Evolutionary conservation across 2,113 vertebrate genomes (phyloP).

Genomic region (Gnathonemus echidnorhynchus): DNA sequence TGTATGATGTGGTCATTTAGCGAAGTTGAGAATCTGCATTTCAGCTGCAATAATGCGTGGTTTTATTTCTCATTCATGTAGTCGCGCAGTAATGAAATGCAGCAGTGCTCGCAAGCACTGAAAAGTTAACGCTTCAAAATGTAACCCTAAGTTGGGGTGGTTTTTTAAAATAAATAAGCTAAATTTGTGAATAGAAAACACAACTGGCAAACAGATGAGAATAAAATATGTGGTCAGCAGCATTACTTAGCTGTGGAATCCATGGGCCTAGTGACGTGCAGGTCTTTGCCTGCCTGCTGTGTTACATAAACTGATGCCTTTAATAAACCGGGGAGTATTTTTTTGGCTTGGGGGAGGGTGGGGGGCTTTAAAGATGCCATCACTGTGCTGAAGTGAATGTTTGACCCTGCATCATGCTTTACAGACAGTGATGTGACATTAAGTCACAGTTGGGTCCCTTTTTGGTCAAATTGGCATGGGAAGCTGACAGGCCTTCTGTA

Average conservation of each 20-base stretch:
- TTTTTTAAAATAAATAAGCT: not conserved
- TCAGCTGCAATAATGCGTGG: not conserved
- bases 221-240: not conserved
- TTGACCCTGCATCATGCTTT: not conserved
- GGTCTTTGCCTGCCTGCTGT: no score
- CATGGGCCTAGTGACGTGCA: not conserved
- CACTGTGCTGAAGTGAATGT: not conserved
- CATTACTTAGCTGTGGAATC: not conserved
- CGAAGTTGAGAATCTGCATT: not conserved
- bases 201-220: not conserved
- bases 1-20: not conserved
- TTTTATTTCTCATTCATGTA: not conserved
- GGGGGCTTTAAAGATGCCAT: not conserved
- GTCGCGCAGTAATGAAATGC: not conserved
- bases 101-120: not conserved
- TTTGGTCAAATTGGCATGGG: not conserved
- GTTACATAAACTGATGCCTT: not conserved
- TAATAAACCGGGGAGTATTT: not conserved
- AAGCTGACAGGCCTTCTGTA: not conserved
- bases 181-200: not conserved
- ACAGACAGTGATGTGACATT: not conserved
- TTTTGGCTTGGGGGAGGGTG: not conserved
- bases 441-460: not conserved
- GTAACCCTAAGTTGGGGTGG: not conserved
- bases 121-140: not conserved